Evolutionary conservation across 2,888 invertebrate species (phyloP), one percentile per base, ranked within the genome.

Genomic region (Dichetophora obliterata): DNA sequence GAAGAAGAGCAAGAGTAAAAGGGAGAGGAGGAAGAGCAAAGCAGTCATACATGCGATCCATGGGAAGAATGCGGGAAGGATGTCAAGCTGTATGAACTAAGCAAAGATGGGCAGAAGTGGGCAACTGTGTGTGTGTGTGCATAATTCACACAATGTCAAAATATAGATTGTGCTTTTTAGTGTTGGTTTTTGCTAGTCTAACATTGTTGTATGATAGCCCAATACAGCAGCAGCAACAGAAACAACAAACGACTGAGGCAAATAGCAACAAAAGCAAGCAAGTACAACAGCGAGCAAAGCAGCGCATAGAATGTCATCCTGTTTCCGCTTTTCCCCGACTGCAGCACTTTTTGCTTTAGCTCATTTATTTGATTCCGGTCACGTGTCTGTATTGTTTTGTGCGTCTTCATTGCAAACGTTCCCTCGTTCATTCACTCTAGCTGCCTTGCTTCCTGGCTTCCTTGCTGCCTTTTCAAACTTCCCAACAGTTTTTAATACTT

Each of bases 321-420:
- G 81, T 83, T 82, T 80, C 80, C 79, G 82, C 79, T 78, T 80
- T 78, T 82, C 83, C 83, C 82, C 14, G 34, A 19, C 50, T 48
- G 48, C 24, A 24, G 68, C 27, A 54, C 19, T 48, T 73, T 27
- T 50, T 63, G 63, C 54, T 57, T 37, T 34, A 74, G 73, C 76
- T 79, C 81, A 81, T 82, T 82, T 81, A 80, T 79, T 82, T 80
- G 79, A 82, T 81, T 81, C 82, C 80, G 80, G 82, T 81, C 82
- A 82, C 81, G 82, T 82, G 82, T 80, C 66, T 24, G n/a, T 22
- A 52, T 31, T 37, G 19, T 74, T 19, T 54, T n/a, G 52, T 54
- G 14, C 68, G 52, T n/a, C 52, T 31, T 34, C 19, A 22, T 69
- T 54, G 54, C 68, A 27, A 63, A 19, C 34, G n/a, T 2, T 34